phyloP scores from a whole-genome alignment of 2,797 vertebrate genomes.

The Onychomys torridus region DNA sequence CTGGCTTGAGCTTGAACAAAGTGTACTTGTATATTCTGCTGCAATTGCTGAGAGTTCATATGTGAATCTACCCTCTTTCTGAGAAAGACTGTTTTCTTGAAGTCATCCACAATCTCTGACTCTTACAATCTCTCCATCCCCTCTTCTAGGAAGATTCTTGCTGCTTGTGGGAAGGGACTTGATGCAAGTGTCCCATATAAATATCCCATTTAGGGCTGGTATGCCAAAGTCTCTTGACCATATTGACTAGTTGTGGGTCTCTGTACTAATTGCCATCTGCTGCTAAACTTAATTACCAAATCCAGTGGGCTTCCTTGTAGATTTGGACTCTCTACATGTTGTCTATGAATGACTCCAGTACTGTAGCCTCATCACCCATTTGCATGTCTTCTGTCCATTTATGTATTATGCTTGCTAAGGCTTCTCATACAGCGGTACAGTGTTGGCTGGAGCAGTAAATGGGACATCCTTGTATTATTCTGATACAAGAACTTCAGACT shows the following conservation, averaged over 20 bases:
- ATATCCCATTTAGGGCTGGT: not conserved
- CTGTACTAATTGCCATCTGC: not conserved
- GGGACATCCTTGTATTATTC: not conserved
- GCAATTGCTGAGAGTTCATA: not conserved
- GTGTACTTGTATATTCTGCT: not conserved
- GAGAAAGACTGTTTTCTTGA: not conserved
- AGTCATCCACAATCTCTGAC: not conserved
- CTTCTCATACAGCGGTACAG: not conserved
- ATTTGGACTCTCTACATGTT: not conserved
- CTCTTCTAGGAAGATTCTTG: not conserved
- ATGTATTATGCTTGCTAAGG: not conserved
- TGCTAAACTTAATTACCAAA: not conserved
- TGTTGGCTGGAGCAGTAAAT: not conserved
- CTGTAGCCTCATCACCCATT: not conserved
- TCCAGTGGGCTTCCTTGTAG: not conserved
- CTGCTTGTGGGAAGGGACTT: not conserved
- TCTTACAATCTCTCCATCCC: not conserved
- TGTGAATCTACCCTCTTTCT: not conserved
- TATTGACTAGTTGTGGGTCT: not conserved
- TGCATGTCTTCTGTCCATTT: not conserved
- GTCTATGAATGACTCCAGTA: not conserved
- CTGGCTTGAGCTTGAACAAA: not conserved
- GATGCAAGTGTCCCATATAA: too few species aligned
- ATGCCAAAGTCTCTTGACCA: not conserved
- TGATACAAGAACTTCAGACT: not conserved